Evolutionary conservation across 1,140 invertebrate species (phyloP).

Genomic region (Mesaphorura yosii): DNA sequence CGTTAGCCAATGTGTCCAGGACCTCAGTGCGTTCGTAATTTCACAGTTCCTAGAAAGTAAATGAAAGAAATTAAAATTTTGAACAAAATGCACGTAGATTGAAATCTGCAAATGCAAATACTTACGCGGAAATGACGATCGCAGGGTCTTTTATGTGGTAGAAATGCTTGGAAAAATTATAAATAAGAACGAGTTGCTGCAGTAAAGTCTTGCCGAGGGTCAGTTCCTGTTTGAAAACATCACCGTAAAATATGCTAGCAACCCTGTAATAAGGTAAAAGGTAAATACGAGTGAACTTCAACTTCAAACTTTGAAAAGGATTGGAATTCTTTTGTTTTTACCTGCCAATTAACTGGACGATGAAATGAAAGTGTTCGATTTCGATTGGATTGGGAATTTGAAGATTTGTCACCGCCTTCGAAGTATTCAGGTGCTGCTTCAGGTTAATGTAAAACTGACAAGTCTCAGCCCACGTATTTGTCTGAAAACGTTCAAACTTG

Average conservation of each 20-base stretch:
- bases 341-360: constrained; percentile 29
- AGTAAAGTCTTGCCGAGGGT: constrained; percentile 23
- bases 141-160: constrained; percentile 21
- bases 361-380: constrained; percentile 30
- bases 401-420: constrained; percentile 12
- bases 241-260: constrained; percentile 27
- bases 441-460: constrained; percentile 31
- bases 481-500: constrained; percentile 33
- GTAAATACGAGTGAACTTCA: too few species aligned
- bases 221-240: constrained; percentile 29
- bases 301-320: constrained; percentile 1
- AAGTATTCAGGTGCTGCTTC: constrained; percentile 10
- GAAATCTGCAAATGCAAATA: constrained; percentile 14
- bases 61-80: too few species aligned
- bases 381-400: constrained; percentile 19
- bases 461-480: constrained; percentile 38
- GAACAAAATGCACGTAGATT: too few species aligned
- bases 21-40: constrained; percentile 51
- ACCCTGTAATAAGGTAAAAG: constrained; percentile 22
- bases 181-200: constrained; percentile 23
- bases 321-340: background rate
- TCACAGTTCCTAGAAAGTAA: constrained; percentile 50
- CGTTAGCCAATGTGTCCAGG: constrained; percentile 51
- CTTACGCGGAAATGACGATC: constrained; percentile 38
- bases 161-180: constrained; percentile 19